Evolutionary conservation across 2,888 invertebrate genomes (phyloP), one percentile per base, ranked within the genome.

Genomic region (Minunthozetes semirufus): DNA sequence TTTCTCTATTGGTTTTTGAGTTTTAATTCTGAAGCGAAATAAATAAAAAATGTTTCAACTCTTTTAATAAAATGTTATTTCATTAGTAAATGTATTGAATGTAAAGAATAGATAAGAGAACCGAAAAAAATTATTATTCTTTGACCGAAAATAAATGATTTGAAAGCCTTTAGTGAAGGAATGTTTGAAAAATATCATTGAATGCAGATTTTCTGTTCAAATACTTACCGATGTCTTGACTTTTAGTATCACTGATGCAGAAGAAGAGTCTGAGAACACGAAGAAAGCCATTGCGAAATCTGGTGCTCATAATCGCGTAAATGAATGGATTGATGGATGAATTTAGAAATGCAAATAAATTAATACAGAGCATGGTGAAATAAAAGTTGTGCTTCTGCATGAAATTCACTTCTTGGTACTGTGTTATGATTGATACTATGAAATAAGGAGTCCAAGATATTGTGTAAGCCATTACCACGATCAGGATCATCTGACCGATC

Each of bases 401-500:
- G 77, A 83, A 84, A 76, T 82, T 84, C 59, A 78, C 78, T 8
- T 78, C 74, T 76, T 83, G 82, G 2, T 83, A 79, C 77, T 84
- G 84, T 6, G 83, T 83, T 13, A 84, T 78, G n/a, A 84, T 80
- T 33, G 81, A 82, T 11, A 84, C 82, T n/a, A 83, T 76, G 77
- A 84, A 85, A 76, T 83, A 83, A 0, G 85, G 85, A 2, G 83
- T 84, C 84, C 84, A 85, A 61, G 81, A 82, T 25, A 83, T 79
- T 22, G 83, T 80, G 76, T 84, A 85, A 0, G 83, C 81, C 13
- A 82, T 76, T 0, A 84, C 83, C 13, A 85, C 82, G 9, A 84
- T 82, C 53, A 84, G 80, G 15, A 85, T 82, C 84, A 85, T 85
- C 76, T 83, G 81, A 8, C 84, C 84, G 17, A 85, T 83, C 83